Percentiles rank a stretch among this genome's conserved stretches.
Conservation (phyloP, 1,140 invertebrate genomes). For the Solenopsis invicta region DNA sequence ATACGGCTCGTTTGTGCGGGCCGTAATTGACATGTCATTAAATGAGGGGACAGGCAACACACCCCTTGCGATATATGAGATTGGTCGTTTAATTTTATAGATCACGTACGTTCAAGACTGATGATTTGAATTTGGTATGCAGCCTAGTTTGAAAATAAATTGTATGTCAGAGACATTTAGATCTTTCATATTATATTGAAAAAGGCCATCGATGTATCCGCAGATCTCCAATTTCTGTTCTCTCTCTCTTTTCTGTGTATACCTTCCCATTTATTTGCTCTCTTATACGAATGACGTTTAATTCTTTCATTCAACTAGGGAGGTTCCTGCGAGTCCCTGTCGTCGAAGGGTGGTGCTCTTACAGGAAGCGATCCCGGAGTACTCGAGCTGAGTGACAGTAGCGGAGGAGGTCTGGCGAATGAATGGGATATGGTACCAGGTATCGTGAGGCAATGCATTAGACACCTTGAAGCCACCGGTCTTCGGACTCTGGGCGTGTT, state of each 20-base stretch:
- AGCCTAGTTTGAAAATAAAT: background rate
- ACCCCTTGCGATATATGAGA: background rate
- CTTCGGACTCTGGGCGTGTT: slow-evolving; percentile 95
- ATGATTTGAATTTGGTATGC: background rate
- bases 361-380: slow-evolving; percentile 88
- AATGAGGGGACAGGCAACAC: background rate
- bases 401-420: slow-evolving; percentile 82
- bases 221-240: background rate
- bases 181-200: background rate
- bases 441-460: slow-evolving; percentile 92
- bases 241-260: background rate
- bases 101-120: background rate
- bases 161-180: background rate
- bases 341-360: slow-evolving; percentile 88
- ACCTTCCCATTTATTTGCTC: background rate
- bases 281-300: background rate
- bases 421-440: slow-evolving; percentile 89
- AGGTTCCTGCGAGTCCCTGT: slow-evolving; percentile 91
- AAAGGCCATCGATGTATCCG: background rate
- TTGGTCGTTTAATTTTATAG: background rate
- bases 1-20: background rate
- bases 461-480: slow-evolving; percentile 93
- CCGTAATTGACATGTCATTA: background rate
- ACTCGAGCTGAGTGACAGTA: slow-evolving; percentile 86
- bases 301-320: slow-evolving; percentile 85